phyloP scores from a whole-genome alignment of 2,888 invertebrate species.

The Machimus rusticus region DNA sequence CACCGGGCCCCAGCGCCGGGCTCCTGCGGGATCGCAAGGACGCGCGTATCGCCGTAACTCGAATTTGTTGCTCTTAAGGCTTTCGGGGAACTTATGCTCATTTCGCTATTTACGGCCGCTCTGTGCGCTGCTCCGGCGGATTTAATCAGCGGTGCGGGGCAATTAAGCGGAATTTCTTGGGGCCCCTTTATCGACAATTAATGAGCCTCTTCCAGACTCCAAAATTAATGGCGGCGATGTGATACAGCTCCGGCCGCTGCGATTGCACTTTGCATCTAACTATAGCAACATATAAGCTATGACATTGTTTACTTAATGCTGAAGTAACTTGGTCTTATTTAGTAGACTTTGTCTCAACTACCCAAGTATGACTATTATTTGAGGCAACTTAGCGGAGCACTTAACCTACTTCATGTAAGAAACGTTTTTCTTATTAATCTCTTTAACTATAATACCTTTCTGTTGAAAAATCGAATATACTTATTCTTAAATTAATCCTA shows the following conservation, averaged over 20 bases:
- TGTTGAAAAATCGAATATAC: no score
- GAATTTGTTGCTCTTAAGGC: constrained; percentile 30
- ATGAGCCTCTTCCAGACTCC: not conserved
- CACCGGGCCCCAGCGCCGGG: not conserved
- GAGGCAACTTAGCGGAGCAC: no score
- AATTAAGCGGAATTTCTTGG: not conserved
- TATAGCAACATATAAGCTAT: not conserved
- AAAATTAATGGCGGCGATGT: not conserved
- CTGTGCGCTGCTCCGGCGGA: not conserved
- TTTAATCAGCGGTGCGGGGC: constrained; percentile 7
- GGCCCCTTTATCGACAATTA: constrained; percentile 1
- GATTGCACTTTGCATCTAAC: not conserved
- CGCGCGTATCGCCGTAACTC: constrained; percentile 9
- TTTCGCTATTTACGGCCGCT: not conserved
- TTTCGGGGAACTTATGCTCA: constrained; percentile 30
- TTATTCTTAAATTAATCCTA: no score
- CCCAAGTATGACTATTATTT: no score
- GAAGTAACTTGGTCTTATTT: no score
- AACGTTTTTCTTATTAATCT: no score
- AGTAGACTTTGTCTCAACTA: no score
- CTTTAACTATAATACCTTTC: no score
- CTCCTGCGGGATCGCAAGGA: constrained; percentile 12
- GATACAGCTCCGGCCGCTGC: not conserved
- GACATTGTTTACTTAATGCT: not conserved
- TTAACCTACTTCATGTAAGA: no score